Evolutionary conservation across 2,888 invertebrate species (phyloP).

Genomic region (Spodoptera picta): DNA sequence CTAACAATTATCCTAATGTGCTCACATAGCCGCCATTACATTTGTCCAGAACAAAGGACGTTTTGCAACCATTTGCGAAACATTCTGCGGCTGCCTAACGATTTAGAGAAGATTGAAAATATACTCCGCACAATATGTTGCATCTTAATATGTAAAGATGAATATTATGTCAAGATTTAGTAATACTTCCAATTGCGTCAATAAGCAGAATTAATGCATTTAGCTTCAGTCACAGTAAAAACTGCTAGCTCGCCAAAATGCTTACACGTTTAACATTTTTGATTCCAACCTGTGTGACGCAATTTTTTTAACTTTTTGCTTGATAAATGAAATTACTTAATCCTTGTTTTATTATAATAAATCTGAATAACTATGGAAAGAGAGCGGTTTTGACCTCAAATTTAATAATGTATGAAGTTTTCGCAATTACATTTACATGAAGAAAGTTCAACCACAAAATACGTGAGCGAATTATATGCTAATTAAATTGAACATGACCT

Average conservation of each 20-base stretch:
- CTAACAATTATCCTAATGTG: constrained; percentile 50
- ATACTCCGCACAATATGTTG: constrained; percentile 13
- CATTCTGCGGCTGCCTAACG: constrained; percentile 39
- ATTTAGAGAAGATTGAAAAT: constrained; percentile 37
- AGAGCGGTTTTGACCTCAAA: constrained; percentile 20
- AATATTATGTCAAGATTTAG: constrained; percentile 24
- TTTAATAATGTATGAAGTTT: constrained; percentile 11
- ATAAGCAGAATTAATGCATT: constrained; percentile 11
- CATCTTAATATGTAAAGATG: constrained; percentile 12
- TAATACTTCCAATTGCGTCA: constrained; percentile 16
- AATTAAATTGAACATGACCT: constrained; percentile 10
- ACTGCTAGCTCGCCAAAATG: constrained; percentile 8
- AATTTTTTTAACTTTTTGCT: constrained; percentile 8
- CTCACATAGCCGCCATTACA: constrained; percentile 47
- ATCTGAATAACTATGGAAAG: background rate
- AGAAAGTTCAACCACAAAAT: constrained; percentile 33
- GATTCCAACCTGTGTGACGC: constrained; percentile 5
- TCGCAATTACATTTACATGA: constrained; percentile 24
- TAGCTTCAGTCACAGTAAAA: constrained; percentile 17
- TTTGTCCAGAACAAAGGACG: constrained; percentile 47
- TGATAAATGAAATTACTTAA: background rate
- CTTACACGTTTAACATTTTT: background rate
- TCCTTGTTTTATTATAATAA: constrained; percentile 9
- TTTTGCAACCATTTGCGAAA: constrained; percentile 49
- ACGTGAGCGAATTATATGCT: constrained; percentile 7